These are phyloP conservation scores for Eptatretus burgeri DNA, from an alignment of 2,113 vertebrate genomes.

Conservation along the genomic window DNA sequence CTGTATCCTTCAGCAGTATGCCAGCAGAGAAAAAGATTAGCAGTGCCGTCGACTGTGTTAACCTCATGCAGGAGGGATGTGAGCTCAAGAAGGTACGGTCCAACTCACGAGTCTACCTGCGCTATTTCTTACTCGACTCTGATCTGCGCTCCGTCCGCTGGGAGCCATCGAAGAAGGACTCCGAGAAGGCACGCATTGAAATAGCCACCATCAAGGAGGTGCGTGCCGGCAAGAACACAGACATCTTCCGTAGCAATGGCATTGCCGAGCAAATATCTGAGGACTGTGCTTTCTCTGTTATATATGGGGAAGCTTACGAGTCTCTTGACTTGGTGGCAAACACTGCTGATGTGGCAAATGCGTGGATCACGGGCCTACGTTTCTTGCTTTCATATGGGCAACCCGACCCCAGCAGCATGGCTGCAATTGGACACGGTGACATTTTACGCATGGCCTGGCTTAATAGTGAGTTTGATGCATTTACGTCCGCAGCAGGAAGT, in stretches of 20 bases:
- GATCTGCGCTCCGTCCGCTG: slow-evolving; percentile 71
- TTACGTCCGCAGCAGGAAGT: slow-evolving; percentile 22
- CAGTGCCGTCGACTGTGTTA: slow-evolving; percentile 67
- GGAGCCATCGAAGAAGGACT: slow-evolving; percentile 92
- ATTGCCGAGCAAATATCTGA: slow-evolving; percentile 66
- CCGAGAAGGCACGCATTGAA: slow-evolving; percentile 61
- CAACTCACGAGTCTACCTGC: slow-evolving; percentile 66
- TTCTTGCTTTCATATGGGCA: slow-evolving; percentile 65
- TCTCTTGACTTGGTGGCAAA: slow-evolving; percentile 75
- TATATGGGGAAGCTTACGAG: slow-evolving; percentile 77
- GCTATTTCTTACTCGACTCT: slow-evolving; percentile 64
- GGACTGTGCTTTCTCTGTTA: slow-evolving; percentile 63
- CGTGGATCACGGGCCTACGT: slow-evolving; percentile 81
- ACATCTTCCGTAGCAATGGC: slow-evolving; percentile 72
- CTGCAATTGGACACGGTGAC: slow-evolving; percentile 13
- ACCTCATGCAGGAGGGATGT: slow-evolving; percentile 91
- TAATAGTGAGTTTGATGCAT: slow-evolving; percentile 10
- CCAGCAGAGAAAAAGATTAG: slow-evolving; percentile 93
- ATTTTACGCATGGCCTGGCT: not conserved
- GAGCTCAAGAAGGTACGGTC: slow-evolving; percentile 84
- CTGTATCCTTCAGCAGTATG: slow-evolving; percentile 94
- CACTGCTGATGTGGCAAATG: slow-evolving; percentile 78
- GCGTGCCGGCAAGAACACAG: slow-evolving; percentile 69
- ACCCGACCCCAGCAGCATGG: slow-evolving; percentile 34
- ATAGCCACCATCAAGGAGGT: slow-evolving; percentile 60